These are phyloP conservation scores for Halcyon senegalensis DNA, from an alignment of 2,113 vertebrate genomes.

Conservation along the genomic window DNA sequence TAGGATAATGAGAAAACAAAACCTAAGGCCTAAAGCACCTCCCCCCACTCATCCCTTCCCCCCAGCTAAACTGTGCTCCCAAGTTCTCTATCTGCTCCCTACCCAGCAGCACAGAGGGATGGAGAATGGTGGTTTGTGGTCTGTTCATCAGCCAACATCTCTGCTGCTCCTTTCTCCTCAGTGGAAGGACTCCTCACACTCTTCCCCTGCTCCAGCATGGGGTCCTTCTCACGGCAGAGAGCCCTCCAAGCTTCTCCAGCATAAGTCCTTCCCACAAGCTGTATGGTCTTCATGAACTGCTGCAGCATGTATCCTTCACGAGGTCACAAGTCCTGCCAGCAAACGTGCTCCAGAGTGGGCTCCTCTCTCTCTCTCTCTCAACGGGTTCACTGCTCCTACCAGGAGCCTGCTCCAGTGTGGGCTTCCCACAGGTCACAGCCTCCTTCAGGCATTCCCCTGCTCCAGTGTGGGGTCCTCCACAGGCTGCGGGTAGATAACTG, in stretches of 20 bases:
- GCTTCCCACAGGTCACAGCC: neutral
- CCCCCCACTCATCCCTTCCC: neutral
- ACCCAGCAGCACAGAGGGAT: accelerated
- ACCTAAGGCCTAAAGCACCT: neutral
- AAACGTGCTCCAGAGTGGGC: neutral
- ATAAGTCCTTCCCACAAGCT: accelerated
- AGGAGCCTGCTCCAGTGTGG: neutral
- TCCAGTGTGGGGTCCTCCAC: neutral
- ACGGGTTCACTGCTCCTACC: neutral
- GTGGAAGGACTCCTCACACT: neutral
- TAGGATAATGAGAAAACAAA: neutral
- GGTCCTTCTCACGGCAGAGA: neutral
- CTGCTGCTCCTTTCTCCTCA: neutral
- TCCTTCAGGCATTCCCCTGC: neutral
- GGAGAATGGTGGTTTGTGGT: neutral
- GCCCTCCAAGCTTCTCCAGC: neutral
- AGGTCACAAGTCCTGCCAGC: neutral
- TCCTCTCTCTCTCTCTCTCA: too few species aligned
- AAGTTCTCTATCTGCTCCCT: neutral
- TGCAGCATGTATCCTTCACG: accelerated
- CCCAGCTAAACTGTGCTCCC: neutral
- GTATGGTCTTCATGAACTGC: neutral
- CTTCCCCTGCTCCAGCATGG: neutral
- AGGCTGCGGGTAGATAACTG: neutral
- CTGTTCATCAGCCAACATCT: neutral